Evolutionary conservation across 2,888 invertebrate genomes (phyloP), one percentile per base, ranked within the genome.

Genomic region (Ormyrus labotus): DNA sequence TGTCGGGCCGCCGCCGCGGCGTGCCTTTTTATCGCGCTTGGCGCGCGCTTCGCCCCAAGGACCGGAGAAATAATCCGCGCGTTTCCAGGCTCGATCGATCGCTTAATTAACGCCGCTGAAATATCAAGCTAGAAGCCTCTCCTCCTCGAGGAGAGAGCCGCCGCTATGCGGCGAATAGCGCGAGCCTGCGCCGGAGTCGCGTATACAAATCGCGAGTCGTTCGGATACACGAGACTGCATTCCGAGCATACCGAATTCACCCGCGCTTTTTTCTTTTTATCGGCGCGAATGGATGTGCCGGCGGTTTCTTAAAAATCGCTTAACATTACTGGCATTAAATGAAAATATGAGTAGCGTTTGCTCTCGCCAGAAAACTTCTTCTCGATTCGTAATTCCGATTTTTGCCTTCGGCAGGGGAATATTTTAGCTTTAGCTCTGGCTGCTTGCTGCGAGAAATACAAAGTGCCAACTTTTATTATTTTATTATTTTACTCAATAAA

Each of bases 31-130:
- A 34, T 34, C 34, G 34, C 34, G 34, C 34, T 3, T 3, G 4
- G 2, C 34, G 34, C 34, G 4, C 34, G 34, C 34, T 4, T 34
- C 34, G 34, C 34, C 34, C 34, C 34, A 34, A 34, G 34, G 34
- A 34, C 34, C 34, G 34, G 34, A 34, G 4, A 55, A 65, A 74
- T 74, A 57, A 65, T 57, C 50, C 57, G 72, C 65, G 58, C 19
- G 57, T 48, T 65, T 47, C 19, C 10, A 34, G 9, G 5, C 19
- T 9, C 48, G 70, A 61, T 61, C 61, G 68, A 68, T 75, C 60
- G 60, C 67, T 75, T 67, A 75, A 75, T 67, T 74, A 67, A 74
- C 55, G 6, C 8, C 63, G n/a, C 45, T 13, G 51, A 34, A 34
- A 34, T 34, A 34, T 34, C 34, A 34, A 34, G 34, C 34, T 34